These are phyloP conservation scores for Melanotus villosus DNA, from an alignment of 2,888 invertebrate genomes.

Conservation along the genomic window DNA sequence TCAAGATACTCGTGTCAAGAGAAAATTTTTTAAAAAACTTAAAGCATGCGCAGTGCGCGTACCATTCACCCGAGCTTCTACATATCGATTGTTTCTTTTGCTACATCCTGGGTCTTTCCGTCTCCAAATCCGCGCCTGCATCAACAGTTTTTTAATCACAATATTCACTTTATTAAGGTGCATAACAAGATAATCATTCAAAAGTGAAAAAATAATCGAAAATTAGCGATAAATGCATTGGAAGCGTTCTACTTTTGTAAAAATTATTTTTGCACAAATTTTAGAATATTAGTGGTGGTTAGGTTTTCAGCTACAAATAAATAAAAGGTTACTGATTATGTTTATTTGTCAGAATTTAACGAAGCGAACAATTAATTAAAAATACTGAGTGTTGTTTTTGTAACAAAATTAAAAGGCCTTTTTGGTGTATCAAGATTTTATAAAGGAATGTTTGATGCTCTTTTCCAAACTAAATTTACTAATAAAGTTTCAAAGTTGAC, in stretches of 20 bases:
- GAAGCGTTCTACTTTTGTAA: conserved; percentile 5
- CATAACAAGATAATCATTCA: conserved; percentile 3
- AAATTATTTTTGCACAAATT: not conserved
- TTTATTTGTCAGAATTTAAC: conserved; percentile 13
- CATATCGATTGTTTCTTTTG: conserved; percentile 61
- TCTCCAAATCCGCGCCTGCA: conserved; percentile 55
- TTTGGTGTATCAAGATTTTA: no score
- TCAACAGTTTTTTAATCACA: conserved; percentile 52
- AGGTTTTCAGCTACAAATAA: no score
- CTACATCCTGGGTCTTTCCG: conserved; percentile 56
- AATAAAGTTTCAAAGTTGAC: no score
- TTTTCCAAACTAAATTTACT: no score
- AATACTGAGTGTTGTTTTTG: not conserved
- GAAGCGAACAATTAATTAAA: conserved; percentile 22
- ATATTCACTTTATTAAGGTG: conserved; percentile 11
- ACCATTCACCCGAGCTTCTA: conserved; percentile 57
- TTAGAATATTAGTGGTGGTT: no score
- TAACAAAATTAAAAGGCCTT: no score
- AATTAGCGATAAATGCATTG: conserved; percentile 9
- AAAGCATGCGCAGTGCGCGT: conserved; percentile 60
- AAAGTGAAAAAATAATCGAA: not conserved
- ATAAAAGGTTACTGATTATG: no score
- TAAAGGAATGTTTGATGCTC: no score
- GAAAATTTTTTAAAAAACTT: conserved; percentile 56
- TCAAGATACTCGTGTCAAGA: conserved; percentile 40